These are phyloP conservation scores for Mactromeris polynyma DNA, from an alignment of 2,888 invertebrate genomes.

Conservation along the genomic window DNA sequence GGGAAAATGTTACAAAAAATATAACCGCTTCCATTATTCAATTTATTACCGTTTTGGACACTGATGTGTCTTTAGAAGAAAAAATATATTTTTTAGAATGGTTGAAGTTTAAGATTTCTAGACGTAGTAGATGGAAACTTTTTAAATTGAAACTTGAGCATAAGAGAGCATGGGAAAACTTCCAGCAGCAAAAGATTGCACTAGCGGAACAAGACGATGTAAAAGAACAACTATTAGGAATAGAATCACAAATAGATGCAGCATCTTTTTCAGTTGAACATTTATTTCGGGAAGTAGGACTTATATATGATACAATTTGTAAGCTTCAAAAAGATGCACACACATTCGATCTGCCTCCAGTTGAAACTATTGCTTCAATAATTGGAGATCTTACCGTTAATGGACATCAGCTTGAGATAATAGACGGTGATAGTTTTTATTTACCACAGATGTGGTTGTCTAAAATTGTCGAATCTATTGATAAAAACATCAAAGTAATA, in stretches of 20 bases:
- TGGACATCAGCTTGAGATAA: slow-evolving; percentile 31
- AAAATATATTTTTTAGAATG: neutral
- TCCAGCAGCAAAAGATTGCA: neutral
- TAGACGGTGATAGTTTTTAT: neutral
- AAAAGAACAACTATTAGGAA: slow-evolving; percentile 29
- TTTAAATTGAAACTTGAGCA: neutral
- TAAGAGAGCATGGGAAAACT: neutral
- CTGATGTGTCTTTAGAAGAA: neutral
- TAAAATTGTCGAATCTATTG: neutral
- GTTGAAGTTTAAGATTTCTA: neutral
- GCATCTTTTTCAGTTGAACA: slow-evolving; percentile 33
- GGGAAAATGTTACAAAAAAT: neutral
- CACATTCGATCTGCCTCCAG: neutral
- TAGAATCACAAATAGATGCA: slow-evolving; percentile 50
- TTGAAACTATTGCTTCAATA: slow-evolving; percentile 1
- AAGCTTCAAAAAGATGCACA: neutral
- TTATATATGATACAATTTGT: neutral
- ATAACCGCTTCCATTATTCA: neutral
- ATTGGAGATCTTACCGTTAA: slow-evolving; percentile 23
- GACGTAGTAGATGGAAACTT: neutral
- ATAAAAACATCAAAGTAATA: slow-evolving; percentile 23
- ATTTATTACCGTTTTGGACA: neutral
- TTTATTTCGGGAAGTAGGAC: slow-evolving; percentile 16
- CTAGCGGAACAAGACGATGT: neutral
- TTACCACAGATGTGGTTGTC: neutral